phyloP scores from a whole-genome alignment of 2,888 invertebrate genomes.

The Drosophila phalerata region DNA sequence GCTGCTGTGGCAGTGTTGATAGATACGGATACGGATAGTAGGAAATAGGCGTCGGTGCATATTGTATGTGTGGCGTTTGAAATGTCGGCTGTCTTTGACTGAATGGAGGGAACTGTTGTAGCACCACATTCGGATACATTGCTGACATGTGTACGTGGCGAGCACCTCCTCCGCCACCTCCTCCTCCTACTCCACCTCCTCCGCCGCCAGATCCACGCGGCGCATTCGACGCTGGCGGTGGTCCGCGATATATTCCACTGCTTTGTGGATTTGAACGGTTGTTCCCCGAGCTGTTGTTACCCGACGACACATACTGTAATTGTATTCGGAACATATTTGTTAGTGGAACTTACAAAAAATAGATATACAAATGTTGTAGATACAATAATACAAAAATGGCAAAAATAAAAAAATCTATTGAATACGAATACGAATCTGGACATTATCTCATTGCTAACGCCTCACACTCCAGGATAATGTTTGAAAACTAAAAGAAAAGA shows the following conservation, averaged over 20 bases:
- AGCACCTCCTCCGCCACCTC: slow-evolving; percentile 40
- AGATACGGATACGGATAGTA: slow-evolving; percentile 72
- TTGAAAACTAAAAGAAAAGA: neutral
- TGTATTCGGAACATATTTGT: slow-evolving; percentile 8
- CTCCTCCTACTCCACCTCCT: slow-evolving; percentile 6
- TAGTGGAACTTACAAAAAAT: no score
- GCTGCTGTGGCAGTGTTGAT: slow-evolving; percentile 64
- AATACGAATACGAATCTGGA: neutral
- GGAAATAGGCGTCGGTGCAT: slow-evolving; percentile 66
- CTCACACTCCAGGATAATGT: neutral
- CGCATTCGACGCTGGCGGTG: slow-evolving; percentile 73
- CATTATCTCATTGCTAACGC: neutral
- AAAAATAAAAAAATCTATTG: neutral
- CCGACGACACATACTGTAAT: slow-evolving; percentile 80
- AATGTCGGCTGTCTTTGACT: slow-evolving; percentile 77
- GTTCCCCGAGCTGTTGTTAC: slow-evolving; percentile 78
- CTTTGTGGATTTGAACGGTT: slow-evolving; percentile 79
- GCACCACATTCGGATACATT: slow-evolving; percentile 82
- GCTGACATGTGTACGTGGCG: slow-evolving; percentile 78
- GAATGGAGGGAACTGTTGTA: slow-evolving; percentile 77
- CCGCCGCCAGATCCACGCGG: slow-evolving; percentile 48
- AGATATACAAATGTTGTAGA: no score
- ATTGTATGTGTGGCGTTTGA: slow-evolving; percentile 75
- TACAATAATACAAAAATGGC: neutral
- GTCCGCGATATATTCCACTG: slow-evolving; percentile 78